A percentile compares a stretch with the other conserved stretches of the same genome.
These are phyloP conservation scores for Yponomeuta sedellus DNA, from an alignment of 2,888 invertebrate genomes.

Conservation along the genomic window DNA sequence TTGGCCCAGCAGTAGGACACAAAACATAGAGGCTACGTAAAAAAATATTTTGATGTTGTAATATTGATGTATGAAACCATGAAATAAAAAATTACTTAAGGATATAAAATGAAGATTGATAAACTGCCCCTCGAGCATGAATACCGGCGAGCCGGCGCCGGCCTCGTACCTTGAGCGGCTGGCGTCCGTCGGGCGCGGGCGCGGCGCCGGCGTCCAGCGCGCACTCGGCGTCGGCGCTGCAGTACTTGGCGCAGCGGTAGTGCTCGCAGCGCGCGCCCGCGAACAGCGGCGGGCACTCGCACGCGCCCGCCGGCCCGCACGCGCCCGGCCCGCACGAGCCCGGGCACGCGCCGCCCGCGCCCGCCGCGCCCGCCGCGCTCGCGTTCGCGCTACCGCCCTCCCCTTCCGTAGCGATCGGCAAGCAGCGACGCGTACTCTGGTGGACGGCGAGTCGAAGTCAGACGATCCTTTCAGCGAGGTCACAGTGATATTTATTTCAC, in stretches of 20 bases:
- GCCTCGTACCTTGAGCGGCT: slow-evolving; percentile 52
- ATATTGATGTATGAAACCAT: too few species aligned
- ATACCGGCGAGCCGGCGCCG: too few species aligned
- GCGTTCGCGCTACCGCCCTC: not conserved
- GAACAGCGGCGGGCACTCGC: slow-evolving; percentile 80
- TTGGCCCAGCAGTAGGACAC: too few species aligned
- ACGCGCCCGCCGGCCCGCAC: slow-evolving; percentile 72
- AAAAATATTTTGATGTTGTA: too few species aligned
- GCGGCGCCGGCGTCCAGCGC: slow-evolving; percentile 25
- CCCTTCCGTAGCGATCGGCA: too few species aligned
- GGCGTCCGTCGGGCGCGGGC: slow-evolving; percentile 69
- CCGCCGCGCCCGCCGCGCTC: not conserved
- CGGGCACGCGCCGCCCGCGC: not conserved
- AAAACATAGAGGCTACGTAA: too few species aligned
- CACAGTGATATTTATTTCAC: too few species aligned
- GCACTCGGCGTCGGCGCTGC: slow-evolving; percentile 61
- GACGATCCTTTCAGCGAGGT: not conserved
- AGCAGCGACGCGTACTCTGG: not conserved
- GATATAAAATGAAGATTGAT: too few species aligned
- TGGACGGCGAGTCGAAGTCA: not conserved
- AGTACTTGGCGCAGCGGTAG: slow-evolving; percentile 81
- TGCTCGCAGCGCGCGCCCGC: slow-evolving; percentile 81
- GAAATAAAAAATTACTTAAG: too few species aligned
- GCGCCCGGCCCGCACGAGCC: slow-evolving; percentile 39
- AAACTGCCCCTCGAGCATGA: too few species aligned